phyloP scores from a whole-genome alignment of 2,888 invertebrate species.

The Pristionchus maxplancki region DNA sequence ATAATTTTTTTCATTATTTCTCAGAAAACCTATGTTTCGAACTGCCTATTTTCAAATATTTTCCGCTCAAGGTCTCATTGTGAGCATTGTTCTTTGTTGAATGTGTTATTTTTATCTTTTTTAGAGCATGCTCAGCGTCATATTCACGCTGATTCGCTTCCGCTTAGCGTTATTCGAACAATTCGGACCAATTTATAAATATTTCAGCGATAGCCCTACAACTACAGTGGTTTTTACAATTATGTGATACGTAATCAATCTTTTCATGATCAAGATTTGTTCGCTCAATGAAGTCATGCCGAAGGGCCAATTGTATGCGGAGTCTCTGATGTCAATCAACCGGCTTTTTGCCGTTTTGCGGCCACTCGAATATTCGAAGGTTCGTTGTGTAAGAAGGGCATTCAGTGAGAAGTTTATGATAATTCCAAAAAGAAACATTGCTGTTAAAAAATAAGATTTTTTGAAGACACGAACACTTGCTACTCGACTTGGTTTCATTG shows the following conservation, averaged over 20 bases:
- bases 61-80: not conserved
- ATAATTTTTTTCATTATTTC: not conserved
- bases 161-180: not conserved
- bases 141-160: not conserved
- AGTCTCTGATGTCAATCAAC: not conserved
- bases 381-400: too few species aligned
- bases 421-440: too few species aligned
- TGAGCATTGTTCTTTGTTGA: too few species aligned
- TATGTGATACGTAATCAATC: too few species aligned
- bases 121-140: not conserved
- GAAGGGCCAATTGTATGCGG: not conserved
- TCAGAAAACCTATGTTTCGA: not conserved
- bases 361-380: not conserved
- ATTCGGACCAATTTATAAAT: not conserved
- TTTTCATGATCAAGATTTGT: too few species aligned
- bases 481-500: not conserved
- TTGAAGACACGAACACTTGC: not conserved
- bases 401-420: too few species aligned
- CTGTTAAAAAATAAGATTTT: not conserved
- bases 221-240: not conserved
- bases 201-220: not conserved
- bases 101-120: too few species aligned
- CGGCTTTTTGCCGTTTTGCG: not conserved
- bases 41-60: not conserved
- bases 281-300: not conserved